A percentile compares a stretch with the other conserved stretches of the same genome.
Conservation (phyloP, 2,797 vertebrate genomes). For the Sphenodon punctatus region DNA sequence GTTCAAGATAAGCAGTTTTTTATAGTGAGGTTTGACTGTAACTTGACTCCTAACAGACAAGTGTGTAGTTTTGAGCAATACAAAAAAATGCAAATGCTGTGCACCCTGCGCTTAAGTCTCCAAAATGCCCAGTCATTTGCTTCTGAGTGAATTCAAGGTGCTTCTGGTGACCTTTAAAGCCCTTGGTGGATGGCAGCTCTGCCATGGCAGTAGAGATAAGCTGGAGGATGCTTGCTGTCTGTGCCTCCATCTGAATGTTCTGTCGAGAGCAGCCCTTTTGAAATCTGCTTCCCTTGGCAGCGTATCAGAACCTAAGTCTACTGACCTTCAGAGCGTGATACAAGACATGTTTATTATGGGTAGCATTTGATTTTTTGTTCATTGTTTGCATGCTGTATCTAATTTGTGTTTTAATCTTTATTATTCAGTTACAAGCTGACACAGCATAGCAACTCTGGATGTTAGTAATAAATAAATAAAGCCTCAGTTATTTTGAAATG, state of each 20-base stretch:
- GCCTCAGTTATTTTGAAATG: background rate
- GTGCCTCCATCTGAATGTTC: background rate
- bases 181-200: background rate
- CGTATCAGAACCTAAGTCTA: conserved; percentile 22
- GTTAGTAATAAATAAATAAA: background rate
- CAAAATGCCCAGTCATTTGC: background rate
- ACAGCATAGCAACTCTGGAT: background rate
- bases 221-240: conserved; percentile 4
- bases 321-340: conserved; percentile 10
- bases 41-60: too few species aligned
- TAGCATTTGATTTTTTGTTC: background rate
- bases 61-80: background rate
- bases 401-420: background rate
- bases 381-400: background rate
- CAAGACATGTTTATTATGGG: background rate
- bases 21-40: too few species aligned
- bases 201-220: conserved; percentile 21
- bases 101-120: conserved; percentile 15
- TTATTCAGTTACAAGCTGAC: background rate
- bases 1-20: too few species aligned
- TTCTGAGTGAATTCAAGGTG: conserved; percentile 4
- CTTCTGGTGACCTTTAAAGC: conserved; percentile 21
- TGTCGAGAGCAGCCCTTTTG: conserved; percentile 8
- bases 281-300: conserved; percentile 21
- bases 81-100: conserved; percentile 21